phyloP scores from a whole-genome alignment of 2,797 vertebrate genomes.

The Mormyrops attenuatus region DNA sequence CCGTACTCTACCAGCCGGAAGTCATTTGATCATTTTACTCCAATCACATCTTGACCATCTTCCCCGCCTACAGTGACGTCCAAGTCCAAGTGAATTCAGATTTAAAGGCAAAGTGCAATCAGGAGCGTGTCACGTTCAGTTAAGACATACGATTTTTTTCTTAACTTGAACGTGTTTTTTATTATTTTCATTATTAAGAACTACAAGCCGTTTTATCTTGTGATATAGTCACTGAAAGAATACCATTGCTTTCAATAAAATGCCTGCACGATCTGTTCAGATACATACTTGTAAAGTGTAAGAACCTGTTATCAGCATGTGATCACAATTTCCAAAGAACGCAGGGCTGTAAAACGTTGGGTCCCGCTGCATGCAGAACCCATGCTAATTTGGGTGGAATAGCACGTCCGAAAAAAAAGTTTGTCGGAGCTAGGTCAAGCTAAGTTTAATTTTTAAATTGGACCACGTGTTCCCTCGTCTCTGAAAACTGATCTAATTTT shows the following conservation, averaged over 20 bases:
- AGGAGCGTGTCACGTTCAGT: neutral
- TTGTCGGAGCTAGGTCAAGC: neutral
- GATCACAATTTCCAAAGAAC: neutral
- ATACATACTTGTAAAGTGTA: neutral
- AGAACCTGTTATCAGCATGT: neutral
- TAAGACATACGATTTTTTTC: neutral
- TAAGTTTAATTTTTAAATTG: neutral
- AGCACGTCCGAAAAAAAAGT: neutral
- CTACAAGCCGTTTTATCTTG: neutral
- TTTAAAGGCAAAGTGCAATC: slow-evolving; percentile 2
- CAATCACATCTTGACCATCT: slow-evolving; percentile 20
- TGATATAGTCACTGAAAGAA: neutral
- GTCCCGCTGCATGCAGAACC: neutral
- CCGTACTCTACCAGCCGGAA: slow-evolving; percentile 11
- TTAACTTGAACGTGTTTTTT: neutral
- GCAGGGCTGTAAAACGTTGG: neutral
- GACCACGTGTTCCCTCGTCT: neutral
- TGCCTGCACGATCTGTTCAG: neutral
- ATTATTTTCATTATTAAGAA: neutral
- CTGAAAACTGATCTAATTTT: neutral
- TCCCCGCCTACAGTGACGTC: slow-evolving; percentile 52
- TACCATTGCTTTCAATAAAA: slow-evolving; percentile 1
- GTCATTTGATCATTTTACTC: slow-evolving; percentile 14
- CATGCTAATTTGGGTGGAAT: neutral
- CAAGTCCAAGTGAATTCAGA: slow-evolving; percentile 11